Evolutionary conservation across 2,797 vertebrate species (phyloP).

Genomic region (Limosa lapponica): DNA sequence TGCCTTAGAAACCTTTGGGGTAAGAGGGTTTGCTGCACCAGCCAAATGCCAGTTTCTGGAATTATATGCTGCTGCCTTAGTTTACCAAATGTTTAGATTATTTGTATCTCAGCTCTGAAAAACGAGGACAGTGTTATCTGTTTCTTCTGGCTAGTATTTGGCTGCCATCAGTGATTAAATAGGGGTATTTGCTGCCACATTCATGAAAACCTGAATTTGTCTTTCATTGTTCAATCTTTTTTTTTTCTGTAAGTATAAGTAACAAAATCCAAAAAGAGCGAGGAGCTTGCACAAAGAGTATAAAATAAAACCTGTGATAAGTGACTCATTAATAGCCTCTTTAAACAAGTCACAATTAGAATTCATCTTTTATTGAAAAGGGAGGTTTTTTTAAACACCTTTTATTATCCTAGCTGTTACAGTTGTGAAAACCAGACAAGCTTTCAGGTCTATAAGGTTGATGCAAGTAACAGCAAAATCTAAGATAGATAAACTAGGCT

Average conservation of each 20-base stretch:
- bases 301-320: neutral
- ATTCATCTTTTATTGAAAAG: neutral
- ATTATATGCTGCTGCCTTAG: neutral
- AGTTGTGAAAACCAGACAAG: neutral
- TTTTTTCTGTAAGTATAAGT: neutral
- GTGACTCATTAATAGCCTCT: neutral
- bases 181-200: neutral
- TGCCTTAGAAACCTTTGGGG: neutral
- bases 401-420: neutral
- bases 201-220: neutral
- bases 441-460: neutral
- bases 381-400: neutral
- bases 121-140: neutral
- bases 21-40: neutral
- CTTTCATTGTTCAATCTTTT: neutral
- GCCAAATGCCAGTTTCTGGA: neutral
- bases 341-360: neutral
- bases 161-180: neutral
- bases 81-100: neutral
- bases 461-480: conserved; percentile 4
- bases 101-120: neutral
- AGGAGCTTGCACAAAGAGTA: neutral
- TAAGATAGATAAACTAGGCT: neutral
- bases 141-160: neutral
- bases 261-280: neutral